Base-by-base conservation (phyloP, 2,113 vertebrate species). In the Australoheros scitulus region DNA sequence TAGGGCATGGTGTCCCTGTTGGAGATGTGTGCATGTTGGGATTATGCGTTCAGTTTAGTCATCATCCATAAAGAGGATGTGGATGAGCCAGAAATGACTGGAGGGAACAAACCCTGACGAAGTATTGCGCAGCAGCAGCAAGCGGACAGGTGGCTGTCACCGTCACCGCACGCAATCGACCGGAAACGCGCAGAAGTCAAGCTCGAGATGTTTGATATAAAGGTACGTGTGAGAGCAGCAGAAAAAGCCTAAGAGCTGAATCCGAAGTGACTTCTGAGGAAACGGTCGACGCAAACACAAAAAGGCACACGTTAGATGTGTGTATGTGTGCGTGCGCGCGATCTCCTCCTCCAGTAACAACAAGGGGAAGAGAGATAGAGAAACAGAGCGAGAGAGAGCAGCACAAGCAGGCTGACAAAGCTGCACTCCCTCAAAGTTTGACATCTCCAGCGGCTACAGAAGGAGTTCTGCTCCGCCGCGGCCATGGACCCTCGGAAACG, bases 401-500 rank as follows among this genome's bases (percentile, higher is more conserved):
- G 55, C 77, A 79, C 68, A 65, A 89, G 76, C 82, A 36, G 70
- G 77, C 52, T 74, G 78, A 77, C 78, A 58, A 59, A 79, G 87
- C 86, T 43, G 76, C 80, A 11, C 72, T 87, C 58, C 32, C 43
- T 76, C 79, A 2, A 93, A 93, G 82, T 94, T 93, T 85, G 76
- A 88, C 84, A 77, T 80, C 77, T 86, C 50, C 88, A 57, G 68
- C 63, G 26, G 55, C 43, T 59, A 52, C 84, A 88, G 57, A 47
- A 29, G 58, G 72, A 82, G 34, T 80, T 74, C 9, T 47, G 76
- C 75, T 72, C 80, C 32, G 43, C 34, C 13, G 84, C 82, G 58
- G 92, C 47, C 59, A 95, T 96, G 95, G 93, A 91, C 77, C 81
- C 72, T 60, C 85, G 80, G 43, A 94, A 70, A 87, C 77, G 80